Conservation (phyloP, 2,888 invertebrate genomes). For the Cremastobaeus sp. region DNA sequence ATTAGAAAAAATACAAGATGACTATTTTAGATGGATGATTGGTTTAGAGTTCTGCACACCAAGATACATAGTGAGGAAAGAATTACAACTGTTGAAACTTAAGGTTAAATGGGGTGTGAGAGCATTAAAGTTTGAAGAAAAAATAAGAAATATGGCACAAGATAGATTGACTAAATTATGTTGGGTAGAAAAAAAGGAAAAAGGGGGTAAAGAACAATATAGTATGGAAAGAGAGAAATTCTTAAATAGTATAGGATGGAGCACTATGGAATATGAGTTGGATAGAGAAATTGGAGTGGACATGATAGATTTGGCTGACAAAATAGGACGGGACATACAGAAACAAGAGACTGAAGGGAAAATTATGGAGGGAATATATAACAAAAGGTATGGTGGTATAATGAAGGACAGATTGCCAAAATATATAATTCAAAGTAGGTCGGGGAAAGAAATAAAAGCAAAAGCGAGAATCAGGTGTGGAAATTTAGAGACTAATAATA, state of each 20-base stretch:
- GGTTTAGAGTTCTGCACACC: background rate
- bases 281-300: background rate
- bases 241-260: background rate
- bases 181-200: background rate
- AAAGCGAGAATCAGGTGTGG: background rate
- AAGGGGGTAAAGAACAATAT: background rate
- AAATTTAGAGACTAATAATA: background rate
- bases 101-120: background rate
- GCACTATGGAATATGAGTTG: background rate
- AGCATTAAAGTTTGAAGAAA: slow-evolving; percentile 9
- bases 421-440: background rate
- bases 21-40: background rate
- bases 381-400: background rate
- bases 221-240: background rate
- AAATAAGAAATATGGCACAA: background rate
- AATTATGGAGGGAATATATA: background rate
- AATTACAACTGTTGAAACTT: background rate
- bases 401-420: background rate
- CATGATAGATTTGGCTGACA: no score
- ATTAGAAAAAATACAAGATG: slow-evolving; percentile 10
- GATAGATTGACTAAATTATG: background rate
- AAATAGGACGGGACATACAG: background rate
- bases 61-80: background rate
- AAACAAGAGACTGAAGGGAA: background rate
- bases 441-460: background rate